Base-by-base conservation (phyloP, 2,888 invertebrate species). In the Punctoribates punctum region DNA sequence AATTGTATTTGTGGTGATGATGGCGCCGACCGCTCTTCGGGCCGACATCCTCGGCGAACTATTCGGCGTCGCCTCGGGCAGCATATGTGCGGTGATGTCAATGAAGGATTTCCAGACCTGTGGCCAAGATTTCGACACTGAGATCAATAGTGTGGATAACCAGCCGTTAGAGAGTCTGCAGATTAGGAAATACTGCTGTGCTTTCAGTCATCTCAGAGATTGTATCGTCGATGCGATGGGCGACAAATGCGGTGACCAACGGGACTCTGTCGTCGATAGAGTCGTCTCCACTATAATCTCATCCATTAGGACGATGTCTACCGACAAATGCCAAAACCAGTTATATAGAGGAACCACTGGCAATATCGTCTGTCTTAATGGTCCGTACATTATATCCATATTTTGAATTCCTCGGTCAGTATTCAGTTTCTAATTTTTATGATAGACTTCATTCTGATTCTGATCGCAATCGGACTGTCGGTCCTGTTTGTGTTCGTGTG, bases 231-330 rank as follows among this genome's bases (percentile, higher is more conserved):
- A 17, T 9, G 13, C 42, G 2, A 46, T 48, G 1, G 72, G 48
- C 20, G 46, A 72, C 72, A 72, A 72, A 11, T 72, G 72, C 38
- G 38, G 38, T 27, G 65, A 65, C 34, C 34, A 34, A 34, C 1
- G 13, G 29, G 29, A 29, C 27, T 27, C 15, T 1, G 4, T 15
- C 9, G 17, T 27, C 29, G 17, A 11, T 15, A 13, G 23, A 17
- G 1, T 29, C 29, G 23, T 29, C 6, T 8, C 27, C 15, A 13
- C 13, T 3, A 15, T 27, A 3, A 3, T 29, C 15, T 2, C 3
- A 23, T 5, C 57, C 25, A 4, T 1, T 11, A 25, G 13, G 9
- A 25, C 25, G 17, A 0, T 25, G 25, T 34, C 34, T 3, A 13
- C 57, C 25, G 2, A 23, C 15, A 11, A 29, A 2, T 27, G 29